phyloP scores from a whole-genome alignment of 1,140 invertebrate species.

The Drosophila nannoptera region DNA sequence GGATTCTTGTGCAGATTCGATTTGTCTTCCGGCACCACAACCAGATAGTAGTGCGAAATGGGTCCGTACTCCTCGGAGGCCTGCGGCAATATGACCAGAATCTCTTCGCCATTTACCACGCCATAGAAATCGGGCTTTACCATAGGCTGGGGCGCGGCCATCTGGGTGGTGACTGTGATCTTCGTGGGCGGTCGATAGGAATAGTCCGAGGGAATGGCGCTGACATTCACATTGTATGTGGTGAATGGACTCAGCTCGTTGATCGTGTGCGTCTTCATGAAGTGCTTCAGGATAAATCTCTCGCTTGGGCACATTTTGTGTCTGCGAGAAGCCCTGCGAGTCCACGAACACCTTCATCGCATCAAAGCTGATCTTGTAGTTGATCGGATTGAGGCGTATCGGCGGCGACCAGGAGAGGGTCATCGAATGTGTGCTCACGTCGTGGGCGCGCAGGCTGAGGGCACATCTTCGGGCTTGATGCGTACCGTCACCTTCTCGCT shows the following conservation, averaged over 20 bases:
- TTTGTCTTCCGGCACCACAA: conserved; percentile 95
- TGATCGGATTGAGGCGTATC: conserved; percentile 91
- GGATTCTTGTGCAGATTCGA: conserved; percentile 89
- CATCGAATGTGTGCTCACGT: conserved; percentile 93
- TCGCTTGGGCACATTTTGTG: conserved; percentile 86
- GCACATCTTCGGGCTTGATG: conserved; percentile 94
- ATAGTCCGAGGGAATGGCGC: conserved; percentile 90
- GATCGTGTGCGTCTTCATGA: conserved; percentile 86
- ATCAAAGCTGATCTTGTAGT: conserved; percentile 95
- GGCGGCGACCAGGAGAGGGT: conserved; percentile 95
- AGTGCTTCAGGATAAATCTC: conserved; percentile 86
- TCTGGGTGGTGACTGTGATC: conserved; percentile 97
- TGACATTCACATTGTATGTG: conserved; percentile 96
- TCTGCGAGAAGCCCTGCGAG: conserved; percentile 94
- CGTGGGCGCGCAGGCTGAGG: conserved; percentile 91
- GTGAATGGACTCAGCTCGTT: conserved; percentile 95
- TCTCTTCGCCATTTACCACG: conserved; percentile 91
- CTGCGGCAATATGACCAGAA: conserved; percentile 93
- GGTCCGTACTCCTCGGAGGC: conserved; percentile 99
- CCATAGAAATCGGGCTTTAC: conserved; percentile 96
- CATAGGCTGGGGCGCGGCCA: conserved; percentile 97
- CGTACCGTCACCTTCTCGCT: conserved; percentile 91
- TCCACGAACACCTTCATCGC: conserved; percentile 97
- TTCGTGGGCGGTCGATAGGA: conserved; percentile 93
- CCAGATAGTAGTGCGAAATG: conserved; percentile 97